These are phyloP conservation scores for Synanthedon andrenaeformis DNA, from an alignment of 2,888 invertebrate species.

Conservation along the genomic window DNA sequence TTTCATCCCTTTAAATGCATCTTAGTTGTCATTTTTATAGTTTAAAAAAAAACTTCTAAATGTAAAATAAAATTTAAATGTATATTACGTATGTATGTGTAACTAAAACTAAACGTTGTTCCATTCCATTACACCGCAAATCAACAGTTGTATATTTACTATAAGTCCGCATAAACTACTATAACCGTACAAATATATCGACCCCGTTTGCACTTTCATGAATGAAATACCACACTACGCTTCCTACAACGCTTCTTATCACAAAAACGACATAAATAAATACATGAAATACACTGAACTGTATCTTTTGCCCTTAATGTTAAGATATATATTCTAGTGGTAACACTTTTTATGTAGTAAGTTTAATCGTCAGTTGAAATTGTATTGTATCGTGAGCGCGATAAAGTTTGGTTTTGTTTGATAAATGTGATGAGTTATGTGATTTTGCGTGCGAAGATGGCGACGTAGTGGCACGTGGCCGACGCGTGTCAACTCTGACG, in stretches of 20 bases:
- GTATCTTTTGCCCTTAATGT: neutral
- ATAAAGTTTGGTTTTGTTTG: neutral
- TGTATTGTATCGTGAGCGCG: neutral
- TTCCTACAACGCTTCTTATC: slow-evolving; percentile 2
- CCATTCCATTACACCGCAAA: neutral
- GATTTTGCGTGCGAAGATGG: neutral
- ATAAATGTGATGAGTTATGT: neutral
- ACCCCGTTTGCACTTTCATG: slow-evolving; percentile 14
- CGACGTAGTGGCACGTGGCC: slow-evolving; percentile 10
- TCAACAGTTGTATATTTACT: neutral
- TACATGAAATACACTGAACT: neutral
- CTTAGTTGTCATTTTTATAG: no score
- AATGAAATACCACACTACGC: slow-evolving; percentile 13
- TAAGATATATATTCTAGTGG: neutral
- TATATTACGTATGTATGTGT: no score
- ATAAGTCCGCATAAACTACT: neutral
- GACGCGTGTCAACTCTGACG: slow-evolving; percentile 15
- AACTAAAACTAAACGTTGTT: no score
- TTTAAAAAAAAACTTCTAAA: no score
- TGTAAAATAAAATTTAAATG: no score
- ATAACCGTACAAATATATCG: slow-evolving; percentile 8
- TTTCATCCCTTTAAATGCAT: no score
- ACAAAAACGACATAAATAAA: neutral
- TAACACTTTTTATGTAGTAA: neutral
- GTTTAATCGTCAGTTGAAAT: neutral